Evolutionary conservation across 1,140 invertebrate species (phyloP).

Genomic region (Drosophila pruinosa): DNA sequence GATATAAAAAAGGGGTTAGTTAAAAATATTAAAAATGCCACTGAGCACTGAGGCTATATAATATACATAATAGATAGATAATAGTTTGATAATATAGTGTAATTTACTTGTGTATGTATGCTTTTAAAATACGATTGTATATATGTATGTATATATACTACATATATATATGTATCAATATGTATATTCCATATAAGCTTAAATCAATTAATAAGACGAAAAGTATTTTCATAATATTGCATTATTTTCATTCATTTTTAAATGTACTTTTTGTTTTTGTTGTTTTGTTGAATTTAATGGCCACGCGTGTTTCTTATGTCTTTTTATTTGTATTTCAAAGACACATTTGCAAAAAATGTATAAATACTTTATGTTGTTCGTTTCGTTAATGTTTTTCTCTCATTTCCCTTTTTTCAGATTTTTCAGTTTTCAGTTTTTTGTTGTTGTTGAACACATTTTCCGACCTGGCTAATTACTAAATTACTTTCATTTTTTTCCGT

Average conservation of each 20-base stretch:
- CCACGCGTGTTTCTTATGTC: slow-evolving; percentile 49
- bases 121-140: slow-evolving; percentile 7
- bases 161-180: slow-evolving; percentile 20
- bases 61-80: slow-evolving; percentile 36
- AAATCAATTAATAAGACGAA: slow-evolving; percentile 32
- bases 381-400: slow-evolving; percentile 6
- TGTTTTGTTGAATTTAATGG: slow-evolving; percentile 51
- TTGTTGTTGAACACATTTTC: slow-evolving; percentile 54
- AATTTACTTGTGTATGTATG: slow-evolving; percentile 26
- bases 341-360: slow-evolving; percentile 38
- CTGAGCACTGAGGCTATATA: slow-evolving; percentile 16
- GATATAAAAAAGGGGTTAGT: slow-evolving; percentile 9
- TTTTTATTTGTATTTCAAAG: slow-evolving; percentile 29
- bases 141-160: slow-evolving; percentile 20
- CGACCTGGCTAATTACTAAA: slow-evolving; percentile 54
- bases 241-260: slow-evolving; percentile 24
- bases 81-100: slow-evolving; percentile 32
- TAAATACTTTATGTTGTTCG: slow-evolving; percentile 44
- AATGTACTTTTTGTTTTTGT: slow-evolving; percentile 8
- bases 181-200: slow-evolving; percentile 34
- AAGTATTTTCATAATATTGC: slow-evolving; percentile 46
- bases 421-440: slow-evolving; percentile 5
- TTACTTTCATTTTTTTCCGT: slow-evolving; percentile 10
- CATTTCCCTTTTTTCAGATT: neutral
- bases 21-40: slow-evolving; percentile 15